These are phyloP conservation scores for Styela clava DNA, from an alignment of 23 tunicate genomes.

Conservation along the genomic window DNA sequence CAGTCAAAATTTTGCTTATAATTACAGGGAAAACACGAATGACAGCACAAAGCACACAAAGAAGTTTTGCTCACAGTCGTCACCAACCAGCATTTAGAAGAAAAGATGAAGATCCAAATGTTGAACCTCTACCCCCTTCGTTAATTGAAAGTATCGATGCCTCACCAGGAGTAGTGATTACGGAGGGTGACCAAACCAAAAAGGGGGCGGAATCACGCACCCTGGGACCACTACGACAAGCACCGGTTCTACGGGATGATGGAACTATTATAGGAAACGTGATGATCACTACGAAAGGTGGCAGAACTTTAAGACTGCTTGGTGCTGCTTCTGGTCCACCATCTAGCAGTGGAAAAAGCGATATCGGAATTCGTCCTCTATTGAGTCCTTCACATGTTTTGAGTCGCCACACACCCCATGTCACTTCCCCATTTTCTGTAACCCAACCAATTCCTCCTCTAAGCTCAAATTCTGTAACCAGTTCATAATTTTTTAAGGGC, in stretches of 20 bases:
- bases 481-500: not conserved
- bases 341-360: slow-evolving; percentile 11
- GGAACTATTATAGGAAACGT: slow-evolving; percentile 14
- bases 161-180: slow-evolving; percentile 83
- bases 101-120: slow-evolving; percentile 9
- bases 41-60: not conserved
- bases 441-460: slow-evolving; percentile 16
- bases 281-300: slow-evolving; percentile 1
- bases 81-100: not conserved
- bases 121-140: slow-evolving; percentile 72
- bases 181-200: slow-evolving; percentile 72
- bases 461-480: not conserved
- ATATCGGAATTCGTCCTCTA: slow-evolving; percentile 16
- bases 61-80: not conserved
- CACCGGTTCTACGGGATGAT: slow-evolving; percentile 5
- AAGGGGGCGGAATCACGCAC: slow-evolving; percentile 49
- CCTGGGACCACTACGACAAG: slow-evolving; percentile 18
- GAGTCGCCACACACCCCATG: slow-evolving; percentile 5
- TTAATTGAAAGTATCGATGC: slow-evolving; percentile 90
- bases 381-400: slow-evolving; percentile 24
- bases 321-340: slow-evolving; percentile 6
- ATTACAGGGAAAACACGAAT: not conserved
- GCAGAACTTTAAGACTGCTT: slow-evolving; percentile 19
- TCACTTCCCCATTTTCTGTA: slow-evolving; percentile 22
- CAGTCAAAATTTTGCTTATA: too few relatives aligned